Evolutionary conservation across 2,113 vertebrate genomes (phyloP), one percentile per base, ranked within the genome.

Genomic region (Malurus elegans): DNA sequence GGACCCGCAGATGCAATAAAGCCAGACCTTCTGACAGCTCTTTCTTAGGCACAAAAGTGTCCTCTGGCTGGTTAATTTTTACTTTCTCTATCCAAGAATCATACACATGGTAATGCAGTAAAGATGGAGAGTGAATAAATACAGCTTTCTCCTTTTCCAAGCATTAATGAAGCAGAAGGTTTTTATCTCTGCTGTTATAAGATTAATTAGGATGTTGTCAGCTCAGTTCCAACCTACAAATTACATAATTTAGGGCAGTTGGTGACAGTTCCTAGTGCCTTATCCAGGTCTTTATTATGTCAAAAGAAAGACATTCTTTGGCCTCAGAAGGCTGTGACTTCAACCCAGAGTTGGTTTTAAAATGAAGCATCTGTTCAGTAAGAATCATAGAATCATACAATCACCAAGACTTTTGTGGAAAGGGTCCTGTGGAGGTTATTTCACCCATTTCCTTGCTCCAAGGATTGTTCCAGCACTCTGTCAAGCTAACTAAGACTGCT

Each of bases 131-230:
- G 71, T 79, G 58, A 94, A 67, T 88, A 86, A 91, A 91, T 76
- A 70, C 32, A 28, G 13, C 50, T 76, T 85, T 92, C 50, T 88
- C 42, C 20, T 90, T 79, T 95, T 62, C 28, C 44, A 90, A 61
- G n/a, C 62, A 73, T 69, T 87, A 92, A 92, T 3, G 5, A 91
- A 85, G 32, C 85, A 88, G 56, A 81, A 91, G 53, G 29, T 58
- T 90, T 91, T 92, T 88, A 88, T 83, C 79, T 88, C 56, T 80
- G 29, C 51, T 83, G 34, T 86, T 93, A 48, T 34, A 80, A 86
- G 71, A 86, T 56, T 91, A 92, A 92, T 94, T 93, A 91, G 44
- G 73, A 45, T 83, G 79, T 88, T 95, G 74, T 86, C 79, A 90
- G 65, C 58, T 95, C 67, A 40, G 15, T 71, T 80, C 47, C 75